Evolutionary conservation across 2,113 vertebrate genomes (phyloP), one percentile per base, ranked within the genome.

Genomic region (Lichenostomus cassidix): DNA sequence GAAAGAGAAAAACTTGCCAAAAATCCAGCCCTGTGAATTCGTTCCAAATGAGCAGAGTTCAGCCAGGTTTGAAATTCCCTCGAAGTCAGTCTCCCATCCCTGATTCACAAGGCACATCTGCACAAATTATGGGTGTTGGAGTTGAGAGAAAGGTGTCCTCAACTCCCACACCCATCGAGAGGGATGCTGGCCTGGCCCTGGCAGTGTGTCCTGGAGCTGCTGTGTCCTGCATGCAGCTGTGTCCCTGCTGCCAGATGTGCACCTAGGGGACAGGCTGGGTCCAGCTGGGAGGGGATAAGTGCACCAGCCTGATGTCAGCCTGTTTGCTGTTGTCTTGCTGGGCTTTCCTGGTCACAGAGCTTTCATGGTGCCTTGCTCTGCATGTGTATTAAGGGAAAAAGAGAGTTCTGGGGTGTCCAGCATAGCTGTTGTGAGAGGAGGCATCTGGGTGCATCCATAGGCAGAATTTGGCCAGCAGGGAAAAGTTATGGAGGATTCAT

Each of bases 381-480:
- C 44, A 15, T 46, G 50, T 42, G 50, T 31, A 9, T n/a, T 52
- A 44, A 77, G 67, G 63, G 41, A 7, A 29, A 12, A 68, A 9
- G 3, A 7, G 31, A 69, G 23, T 19, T 27, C 55, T 60, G 2
- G 1, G 7, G 5, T 46, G 46, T 24, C 44, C 11, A 46, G 44
- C 12, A 7, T 10, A 23, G 60, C 15, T 53, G 5, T 33, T 35
- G 76, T 22, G 55, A 70, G 71, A n/a, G 42, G 82, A 62, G 29
- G 37, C 2, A 0, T 4, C 0, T 3, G 10, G 41, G 33, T 39
- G 56, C 46, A 9, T 41, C 22, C 60, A 2, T 3, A 9, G 28
- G 56, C 55, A 83, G 63, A 71, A 37, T 70, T 81, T 91, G 80
- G 25, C 56, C 23, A 25, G n/a, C 19, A 22, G 21, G 50, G 37